A percentile compares a stretch with the other conserved stretches of the same genome.
Evolutionary conservation across 2,888 invertebrate genomes (phyloP).

Genomic region (Cataglyphis albicans): DNA sequence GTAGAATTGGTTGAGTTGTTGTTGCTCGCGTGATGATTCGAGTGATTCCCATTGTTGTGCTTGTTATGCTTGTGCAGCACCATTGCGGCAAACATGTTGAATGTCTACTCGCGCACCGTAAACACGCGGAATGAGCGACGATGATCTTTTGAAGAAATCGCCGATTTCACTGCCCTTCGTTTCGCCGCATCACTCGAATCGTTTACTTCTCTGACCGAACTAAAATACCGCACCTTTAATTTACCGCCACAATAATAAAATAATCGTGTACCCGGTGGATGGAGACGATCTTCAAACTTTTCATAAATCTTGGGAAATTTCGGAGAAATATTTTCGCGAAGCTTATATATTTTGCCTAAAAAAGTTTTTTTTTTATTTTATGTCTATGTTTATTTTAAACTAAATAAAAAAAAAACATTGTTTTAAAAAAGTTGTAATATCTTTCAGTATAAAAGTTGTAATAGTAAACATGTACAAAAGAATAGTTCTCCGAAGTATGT

Average conservation of each 20-base stretch:
- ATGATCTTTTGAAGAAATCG: constrained; percentile 52
- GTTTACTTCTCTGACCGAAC: constrained; percentile 35
- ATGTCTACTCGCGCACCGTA: constrained; percentile 45
- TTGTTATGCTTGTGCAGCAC: constrained; percentile 84
- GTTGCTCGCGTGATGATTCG: constrained; percentile 77
- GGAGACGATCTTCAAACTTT: constrained; percentile 36
- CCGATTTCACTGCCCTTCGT: constrained; percentile 67
- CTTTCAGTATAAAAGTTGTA: not conserved
- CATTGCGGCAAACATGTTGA: constrained; percentile 84
- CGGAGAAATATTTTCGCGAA: constrained; percentile 10
- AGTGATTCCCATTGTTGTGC: constrained; percentile 78
- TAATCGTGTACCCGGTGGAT: constrained; percentile 60
- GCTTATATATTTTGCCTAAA: not conserved
- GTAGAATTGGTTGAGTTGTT: constrained; percentile 74
- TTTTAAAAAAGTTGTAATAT: not conserved
- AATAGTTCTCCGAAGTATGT: not conserved
- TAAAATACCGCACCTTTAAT: constrained; percentile 55
- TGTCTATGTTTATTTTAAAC: not conserved
- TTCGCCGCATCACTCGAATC: constrained; percentile 61
- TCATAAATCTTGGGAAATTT: constrained; percentile 1
- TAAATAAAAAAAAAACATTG: not conserved
- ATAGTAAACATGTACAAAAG: not conserved
- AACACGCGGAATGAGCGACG: constrained; percentile 56
- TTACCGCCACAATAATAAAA: constrained; percentile 16
- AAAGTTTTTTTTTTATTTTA: not conserved